A percentile compares a stretch with the other conserved stretches of the same genome.
Conservation (phyloP, 2,797 vertebrate species). For the Neosilurus hyrtlii region DNA sequence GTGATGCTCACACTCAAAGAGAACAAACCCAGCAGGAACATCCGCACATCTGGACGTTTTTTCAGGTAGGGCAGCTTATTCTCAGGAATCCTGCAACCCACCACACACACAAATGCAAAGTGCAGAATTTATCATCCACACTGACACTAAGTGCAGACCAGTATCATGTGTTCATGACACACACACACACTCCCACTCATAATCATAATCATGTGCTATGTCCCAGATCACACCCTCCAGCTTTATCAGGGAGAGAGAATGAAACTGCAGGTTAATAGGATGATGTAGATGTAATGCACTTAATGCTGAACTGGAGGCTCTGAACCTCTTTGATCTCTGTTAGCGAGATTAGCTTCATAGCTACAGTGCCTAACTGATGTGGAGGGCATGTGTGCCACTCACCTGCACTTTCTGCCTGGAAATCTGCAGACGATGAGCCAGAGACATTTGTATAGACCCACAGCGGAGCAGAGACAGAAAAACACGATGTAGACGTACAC, state of each 20-base stretch:
- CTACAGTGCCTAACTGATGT: too few species aligned
- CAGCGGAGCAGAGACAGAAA: conserved; percentile 91
- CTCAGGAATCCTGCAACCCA: conserved; percentile 79
- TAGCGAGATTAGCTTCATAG: neutral
- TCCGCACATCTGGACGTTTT: conserved; percentile 86
- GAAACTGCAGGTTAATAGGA: too few species aligned
- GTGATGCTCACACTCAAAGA: conserved; percentile 83
- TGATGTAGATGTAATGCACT: neutral
- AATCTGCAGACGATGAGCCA: conserved; percentile 86
- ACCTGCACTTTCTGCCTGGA: conserved; percentile 91
- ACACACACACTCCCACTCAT: conserved; percentile 23
- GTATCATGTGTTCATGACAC: too few species aligned
- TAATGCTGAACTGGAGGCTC: neutral
- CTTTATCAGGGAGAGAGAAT: neutral
- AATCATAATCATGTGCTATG: too few species aligned
- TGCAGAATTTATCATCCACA: too few species aligned
- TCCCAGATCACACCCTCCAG: too few species aligned
- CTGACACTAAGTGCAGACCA: too few species aligned
- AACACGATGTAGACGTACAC: conserved; percentile 91
- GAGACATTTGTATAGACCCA: conserved; percentile 92
- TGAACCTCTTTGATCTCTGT: neutral
- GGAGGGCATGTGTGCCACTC: conserved; percentile 26
- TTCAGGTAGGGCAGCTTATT: conserved; percentile 91
- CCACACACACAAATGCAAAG: conserved; percentile 33
- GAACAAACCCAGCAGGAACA: conserved; percentile 81